phyloP scores from a whole-genome alignment of 2,797 vertebrate genomes.

The Phataginus tetradactyla region DNA sequence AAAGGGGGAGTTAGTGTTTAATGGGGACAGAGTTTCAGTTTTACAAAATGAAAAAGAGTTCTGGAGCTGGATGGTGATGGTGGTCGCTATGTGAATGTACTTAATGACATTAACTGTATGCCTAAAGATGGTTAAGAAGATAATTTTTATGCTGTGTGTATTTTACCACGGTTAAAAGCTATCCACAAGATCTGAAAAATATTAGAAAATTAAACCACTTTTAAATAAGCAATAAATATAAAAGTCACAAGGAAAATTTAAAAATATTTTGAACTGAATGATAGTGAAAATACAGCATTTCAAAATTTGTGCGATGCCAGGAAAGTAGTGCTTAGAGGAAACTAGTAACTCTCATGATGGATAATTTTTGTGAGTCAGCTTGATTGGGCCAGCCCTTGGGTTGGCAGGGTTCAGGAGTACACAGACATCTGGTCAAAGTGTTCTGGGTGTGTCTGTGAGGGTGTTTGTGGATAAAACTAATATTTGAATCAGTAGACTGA shows the following conservation, averaged over 20 bases:
- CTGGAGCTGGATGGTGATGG: neutral
- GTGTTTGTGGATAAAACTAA: neutral
- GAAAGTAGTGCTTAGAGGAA: neutral
- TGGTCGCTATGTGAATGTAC: neutral
- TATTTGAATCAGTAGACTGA: neutral
- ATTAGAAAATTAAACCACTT: neutral
- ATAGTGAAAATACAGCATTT: neutral
- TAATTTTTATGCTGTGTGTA: neutral
- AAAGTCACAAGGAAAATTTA: neutral
- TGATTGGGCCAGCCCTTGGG: too few species aligned
- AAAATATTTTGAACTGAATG: neutral
- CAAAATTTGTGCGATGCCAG: neutral
- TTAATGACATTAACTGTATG: neutral
- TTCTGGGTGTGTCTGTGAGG: neutral
- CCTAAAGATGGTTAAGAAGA: neutral
- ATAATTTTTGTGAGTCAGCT: neutral
- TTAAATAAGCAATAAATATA: neutral
- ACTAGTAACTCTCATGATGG: neutral
- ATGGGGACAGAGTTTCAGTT: neutral
- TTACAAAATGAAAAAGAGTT: neutral
- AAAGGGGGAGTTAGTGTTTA: neutral
- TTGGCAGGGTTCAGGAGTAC: too few species aligned
- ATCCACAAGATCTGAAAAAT: neutral
- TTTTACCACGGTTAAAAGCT: neutral
- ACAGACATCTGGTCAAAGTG: neutral